Evolutionary conservation across 2,797 vertebrate genomes (phyloP), one percentile per base, ranked within the genome.

Genomic region (Epinephelus awoara): DNA sequence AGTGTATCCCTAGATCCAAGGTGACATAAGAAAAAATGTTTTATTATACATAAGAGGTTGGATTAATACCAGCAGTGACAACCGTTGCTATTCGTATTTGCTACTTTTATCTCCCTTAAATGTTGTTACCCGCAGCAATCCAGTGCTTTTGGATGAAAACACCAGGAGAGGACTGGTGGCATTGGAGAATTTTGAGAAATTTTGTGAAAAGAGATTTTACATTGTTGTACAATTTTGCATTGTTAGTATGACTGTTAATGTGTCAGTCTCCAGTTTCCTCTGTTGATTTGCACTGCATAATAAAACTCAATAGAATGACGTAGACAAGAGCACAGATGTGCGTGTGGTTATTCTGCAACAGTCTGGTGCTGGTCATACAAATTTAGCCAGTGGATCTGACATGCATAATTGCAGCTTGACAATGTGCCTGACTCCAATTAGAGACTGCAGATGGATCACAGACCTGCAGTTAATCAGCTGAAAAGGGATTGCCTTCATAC

Each of bases 391-490:
- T 46, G 58, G 58, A n/a, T 44, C 64, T 42, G 59, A 57, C 0
- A 2, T 70, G 67, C 27, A 27, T 79, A 75, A 79, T 55, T 77
- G 51, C 49, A 64, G n/a, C 19, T 77, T 66, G 62, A 88, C 62
- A 77, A 67, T 62, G 54, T 1, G n/a, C 47, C 71, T 42, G 62
- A 63, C 38, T 79, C 65, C 51, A 76, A 73, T 67, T 77, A 80
- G 13, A 83, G 51, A 25, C 19, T 72, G 65, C 69, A 77, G 68
- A 72, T 71, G 51, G 72, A 81, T 59, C 67, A 27, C 56, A 47
- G 57, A 71, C 19, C 63, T 55, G 54, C 46, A 9, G 17, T 63
- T 66, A 72, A 76, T 68, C 75, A 83, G 3, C 29, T 62, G 62
- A 27, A 58, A 40, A 42, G 34, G 7, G 38, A 77, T 67, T 17